Conservation (phyloP, 2,113 vertebrate genomes). For the Hystrix brachyura region DNA sequence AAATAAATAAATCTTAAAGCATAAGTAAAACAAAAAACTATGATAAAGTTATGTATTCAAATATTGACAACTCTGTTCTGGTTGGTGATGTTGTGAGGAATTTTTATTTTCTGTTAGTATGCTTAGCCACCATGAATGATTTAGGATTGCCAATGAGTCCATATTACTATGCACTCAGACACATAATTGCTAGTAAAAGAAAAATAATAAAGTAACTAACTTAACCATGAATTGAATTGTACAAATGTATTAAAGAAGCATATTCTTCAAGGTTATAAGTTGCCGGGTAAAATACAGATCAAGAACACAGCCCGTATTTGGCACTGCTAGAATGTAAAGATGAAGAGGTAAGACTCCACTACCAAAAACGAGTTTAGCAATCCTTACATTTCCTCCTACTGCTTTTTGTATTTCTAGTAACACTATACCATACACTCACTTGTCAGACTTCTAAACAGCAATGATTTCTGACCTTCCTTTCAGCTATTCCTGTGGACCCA, state of each 20-base stretch:
- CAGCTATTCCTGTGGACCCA: background rate
- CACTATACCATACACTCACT: background rate
- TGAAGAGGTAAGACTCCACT: background rate
- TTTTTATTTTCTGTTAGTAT: slow-evolving; percentile 9
- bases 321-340: background rate
- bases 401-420: slow-evolving; percentile 12
- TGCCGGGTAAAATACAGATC: background rate
- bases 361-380: background rate
- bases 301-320: background rate
- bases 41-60: background rate
- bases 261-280: background rate
- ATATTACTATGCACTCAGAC: background rate
- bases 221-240: background rate
- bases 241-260: background rate
- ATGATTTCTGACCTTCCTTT: background rate
- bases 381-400: background rate
- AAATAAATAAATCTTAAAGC: background rate
- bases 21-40: background rate
- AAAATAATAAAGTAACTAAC: background rate
- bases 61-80: background rate
- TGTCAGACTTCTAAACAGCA: background rate
- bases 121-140: background rate
- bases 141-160: background rate
- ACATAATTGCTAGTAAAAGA: background rate
- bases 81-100: background rate